Conservation (phyloP, 1,140 invertebrate genomes). For the Lordiphosa stackelbergi region DNA sequence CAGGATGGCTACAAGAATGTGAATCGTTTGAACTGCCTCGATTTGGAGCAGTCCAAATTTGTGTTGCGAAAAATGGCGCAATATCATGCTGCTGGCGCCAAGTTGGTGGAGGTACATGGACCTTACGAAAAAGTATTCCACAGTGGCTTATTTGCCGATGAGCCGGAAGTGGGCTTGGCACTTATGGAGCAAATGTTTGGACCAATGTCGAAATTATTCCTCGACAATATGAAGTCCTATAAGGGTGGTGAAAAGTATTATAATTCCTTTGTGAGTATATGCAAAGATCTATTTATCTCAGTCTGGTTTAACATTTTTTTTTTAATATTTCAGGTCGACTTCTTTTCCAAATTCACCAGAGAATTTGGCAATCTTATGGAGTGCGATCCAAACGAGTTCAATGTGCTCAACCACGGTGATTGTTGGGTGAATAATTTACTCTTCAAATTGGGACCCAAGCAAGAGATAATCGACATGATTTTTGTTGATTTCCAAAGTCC, state of each 20-base stretch:
- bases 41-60: conserved; percentile 77
- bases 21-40: conserved; percentile 78
- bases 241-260: conserved; percentile 44
- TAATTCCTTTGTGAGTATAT: conserved; percentile 41
- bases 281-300: neutral
- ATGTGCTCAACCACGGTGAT: conserved; percentile 83
- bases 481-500: conserved; percentile 69
- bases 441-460: conserved; percentile 76
- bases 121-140: conserved; percentile 30
- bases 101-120: conserved; percentile 32
- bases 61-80: conserved; percentile 79
- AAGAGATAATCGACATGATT: conserved; percentile 61
- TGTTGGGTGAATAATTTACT: conserved; percentile 84
- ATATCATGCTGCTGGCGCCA: conserved; percentile 78
- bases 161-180: neutral
- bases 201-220: conserved; percentile 28
- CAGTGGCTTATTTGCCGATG: conserved; percentile 30
- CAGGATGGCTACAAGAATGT: conserved; percentile 78
- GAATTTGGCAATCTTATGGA: conserved; percentile 16
- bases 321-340: conserved; percentile 29
- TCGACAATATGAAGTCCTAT: conserved; percentile 39
- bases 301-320: conserved; percentile 4
- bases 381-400: conserved; percentile 78
- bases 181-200: conserved; percentile 39
- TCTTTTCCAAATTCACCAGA: conserved; percentile 4